Base-by-base conservation (phyloP, 2,888 invertebrate species). In the Drosophila algonquin region DNA sequence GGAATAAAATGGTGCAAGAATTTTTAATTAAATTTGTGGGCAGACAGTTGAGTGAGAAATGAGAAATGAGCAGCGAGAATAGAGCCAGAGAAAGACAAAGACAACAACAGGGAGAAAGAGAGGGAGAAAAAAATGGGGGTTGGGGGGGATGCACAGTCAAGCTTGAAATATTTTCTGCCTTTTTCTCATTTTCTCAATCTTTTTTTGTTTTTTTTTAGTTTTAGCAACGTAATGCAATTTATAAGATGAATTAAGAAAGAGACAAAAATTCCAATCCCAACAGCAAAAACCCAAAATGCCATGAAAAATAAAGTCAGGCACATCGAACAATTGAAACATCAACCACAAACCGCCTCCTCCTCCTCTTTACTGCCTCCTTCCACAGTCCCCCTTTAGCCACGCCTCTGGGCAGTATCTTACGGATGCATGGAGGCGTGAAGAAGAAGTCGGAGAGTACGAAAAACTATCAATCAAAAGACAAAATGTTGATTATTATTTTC, bases 21-120 rank as follows among this genome's bases (percentile, higher is more conserved):
- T 81, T 83, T 83, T 83, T 83, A 83, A 83, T 83, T 83, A 83
- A 83, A 83, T 80, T 83, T 83, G 83, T 63, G 83, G 83, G 88
- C 62, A 83, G 83, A 83, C 88, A 86, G 86, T 63, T 77, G 76
- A 89, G 75, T 63, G 73, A 65, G 60, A 76, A 71, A 65, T 84
- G 85, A 80, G 80, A 83, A 80, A 81, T 77, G 82, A 74, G 83
- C 77, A 81, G 75, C 70, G 77, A 75, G 68, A 69, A 69, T 69
- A 68, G 69, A 53, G 44, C 59, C 44, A 59, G 53, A 61, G 62
- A 70, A 44, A 70, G 58, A 55, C 35, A 53, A 45, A 47, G 47
- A 58, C 46, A 58, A 71, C 58, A 14, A 53, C 46, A 18, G 32
- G 14, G 51, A 48, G 51, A 35, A 14, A 51, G 47, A 45, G 14